Conservation (phyloP, 64 coral and sea anemone genomes). For the Stylophora pistillata region DNA sequence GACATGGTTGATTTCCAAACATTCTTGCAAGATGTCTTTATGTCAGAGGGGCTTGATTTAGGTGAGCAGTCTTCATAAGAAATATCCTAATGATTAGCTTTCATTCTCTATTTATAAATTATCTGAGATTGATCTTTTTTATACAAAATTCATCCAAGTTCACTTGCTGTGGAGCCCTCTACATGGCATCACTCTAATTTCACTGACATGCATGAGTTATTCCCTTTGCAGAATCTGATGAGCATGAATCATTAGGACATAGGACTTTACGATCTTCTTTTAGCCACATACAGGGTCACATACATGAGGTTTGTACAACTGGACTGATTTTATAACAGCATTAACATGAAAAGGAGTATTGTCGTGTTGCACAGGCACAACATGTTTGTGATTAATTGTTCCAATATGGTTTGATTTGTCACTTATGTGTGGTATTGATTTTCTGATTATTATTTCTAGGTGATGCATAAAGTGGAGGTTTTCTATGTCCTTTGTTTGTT, state of each 20-base stretch:
- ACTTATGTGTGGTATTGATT: neutral
- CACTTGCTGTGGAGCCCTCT: too few relatives aligned
- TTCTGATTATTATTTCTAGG: constrained; percentile 12
- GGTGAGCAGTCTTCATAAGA: constrained; percentile 6
- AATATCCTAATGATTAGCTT: neutral
- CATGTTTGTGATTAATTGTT: too few relatives aligned
- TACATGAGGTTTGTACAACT: constrained; percentile 45
- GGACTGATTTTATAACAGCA: too few relatives aligned
- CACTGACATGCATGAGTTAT: neutral
- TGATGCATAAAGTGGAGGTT: constrained; percentile 93
- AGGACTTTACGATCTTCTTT: constrained; percentile 19
- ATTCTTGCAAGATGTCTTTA: constrained; percentile 72
- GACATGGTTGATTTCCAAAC: constrained; percentile 83
- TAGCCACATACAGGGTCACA: constrained; percentile 48
- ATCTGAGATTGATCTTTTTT: too few relatives aligned
- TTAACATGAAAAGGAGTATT: neutral
- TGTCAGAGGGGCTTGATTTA: constrained; percentile 20
- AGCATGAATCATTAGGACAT: constrained; percentile 3
- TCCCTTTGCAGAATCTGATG: constrained; percentile 30
- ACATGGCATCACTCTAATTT: neutral
- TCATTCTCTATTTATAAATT: neutral
- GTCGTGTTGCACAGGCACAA: too few relatives aligned
- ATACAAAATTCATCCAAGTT: too few relatives aligned
- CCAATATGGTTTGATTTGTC: neutral
- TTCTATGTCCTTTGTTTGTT: constrained; percentile 94